Conservation (phyloP, 2,113 vertebrate species). For the Choloepus hoffmanni region DNA sequence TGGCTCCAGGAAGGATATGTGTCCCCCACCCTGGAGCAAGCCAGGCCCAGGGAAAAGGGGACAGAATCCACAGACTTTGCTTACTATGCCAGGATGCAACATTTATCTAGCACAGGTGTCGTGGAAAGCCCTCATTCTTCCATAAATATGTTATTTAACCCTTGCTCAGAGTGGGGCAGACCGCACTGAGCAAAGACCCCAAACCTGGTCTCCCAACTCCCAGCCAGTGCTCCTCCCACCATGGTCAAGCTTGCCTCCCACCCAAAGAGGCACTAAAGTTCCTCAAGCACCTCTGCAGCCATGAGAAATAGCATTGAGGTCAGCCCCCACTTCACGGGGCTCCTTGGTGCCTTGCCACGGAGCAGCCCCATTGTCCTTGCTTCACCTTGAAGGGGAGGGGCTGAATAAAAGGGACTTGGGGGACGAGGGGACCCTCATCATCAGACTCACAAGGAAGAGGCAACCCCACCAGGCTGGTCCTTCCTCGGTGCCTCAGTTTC, state of each 20-base stretch:
- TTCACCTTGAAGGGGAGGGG: slow-evolving; percentile 43
- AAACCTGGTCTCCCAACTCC: slow-evolving; percentile 23
- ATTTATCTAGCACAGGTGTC: not conserved
- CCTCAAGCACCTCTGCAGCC: not conserved
- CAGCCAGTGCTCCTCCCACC: not conserved
- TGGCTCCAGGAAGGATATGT: not conserved
- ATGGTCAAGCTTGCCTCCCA: not conserved
- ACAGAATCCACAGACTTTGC: not conserved
- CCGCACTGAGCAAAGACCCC: not conserved
- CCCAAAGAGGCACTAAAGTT: not conserved
- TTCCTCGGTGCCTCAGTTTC: not conserved
- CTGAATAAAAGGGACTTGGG: not conserved
- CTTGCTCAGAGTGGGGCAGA: not conserved
- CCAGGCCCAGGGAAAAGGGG: not conserved
- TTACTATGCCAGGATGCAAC: not conserved
- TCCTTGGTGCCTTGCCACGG: not conserved
- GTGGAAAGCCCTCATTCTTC: not conserved
- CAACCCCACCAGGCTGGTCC: not conserved
- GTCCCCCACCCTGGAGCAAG: not conserved
- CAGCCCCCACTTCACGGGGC: not conserved
- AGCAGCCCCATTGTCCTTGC: not conserved
- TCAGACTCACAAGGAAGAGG: not conserved
- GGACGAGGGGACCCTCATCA: not conserved
- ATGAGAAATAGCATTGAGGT: not conserved
- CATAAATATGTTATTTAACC: not conserved